Evolutionary conservation across 1,140 invertebrate genomes (phyloP).

Genomic region (Habropoda laboriosa): DNA sequence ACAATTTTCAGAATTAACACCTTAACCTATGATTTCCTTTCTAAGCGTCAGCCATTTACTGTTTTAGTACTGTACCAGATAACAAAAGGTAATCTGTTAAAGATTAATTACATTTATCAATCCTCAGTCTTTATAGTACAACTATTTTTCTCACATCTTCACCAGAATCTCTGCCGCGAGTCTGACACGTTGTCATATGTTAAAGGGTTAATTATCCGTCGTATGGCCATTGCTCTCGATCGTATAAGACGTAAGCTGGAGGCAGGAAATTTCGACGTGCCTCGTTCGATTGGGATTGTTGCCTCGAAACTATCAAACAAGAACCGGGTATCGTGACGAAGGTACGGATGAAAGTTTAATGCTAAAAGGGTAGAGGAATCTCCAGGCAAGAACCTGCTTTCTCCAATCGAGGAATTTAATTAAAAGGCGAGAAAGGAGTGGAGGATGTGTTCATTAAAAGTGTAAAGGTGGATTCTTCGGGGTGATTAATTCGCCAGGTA

Average conservation of each 20-base stretch:
- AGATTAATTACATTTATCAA: no score
- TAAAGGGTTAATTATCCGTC: slow-evolving; percentile 27
- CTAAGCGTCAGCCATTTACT: no score
- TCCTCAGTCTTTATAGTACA: no score
- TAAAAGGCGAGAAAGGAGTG: slow-evolving; percentile 7
- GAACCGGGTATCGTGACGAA: no score
- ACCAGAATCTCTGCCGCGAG: no score
- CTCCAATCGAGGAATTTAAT: slow-evolving; percentile 39
- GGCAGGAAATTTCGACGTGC: neutral
- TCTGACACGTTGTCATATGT: no score
- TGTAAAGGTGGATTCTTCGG: neutral
- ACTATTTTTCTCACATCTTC: no score
- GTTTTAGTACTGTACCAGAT: no score
- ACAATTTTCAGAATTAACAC: slow-evolving; percentile 25
- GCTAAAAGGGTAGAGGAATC: neutral
- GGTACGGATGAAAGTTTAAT: neutral
- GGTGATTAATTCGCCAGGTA: slow-evolving; percentile 4
- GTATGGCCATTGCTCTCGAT: neutral
- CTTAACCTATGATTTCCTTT: no score
- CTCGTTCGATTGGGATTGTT: neutral
- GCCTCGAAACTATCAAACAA: no score
- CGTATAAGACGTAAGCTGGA: neutral
- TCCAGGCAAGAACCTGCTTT: neutral
- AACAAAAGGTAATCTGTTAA: no score
- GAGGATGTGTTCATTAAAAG: slow-evolving; percentile 12